Conservation (phyloP, 2,113 vertebrate genomes). For the Leptobrachium leishanense region DNA sequence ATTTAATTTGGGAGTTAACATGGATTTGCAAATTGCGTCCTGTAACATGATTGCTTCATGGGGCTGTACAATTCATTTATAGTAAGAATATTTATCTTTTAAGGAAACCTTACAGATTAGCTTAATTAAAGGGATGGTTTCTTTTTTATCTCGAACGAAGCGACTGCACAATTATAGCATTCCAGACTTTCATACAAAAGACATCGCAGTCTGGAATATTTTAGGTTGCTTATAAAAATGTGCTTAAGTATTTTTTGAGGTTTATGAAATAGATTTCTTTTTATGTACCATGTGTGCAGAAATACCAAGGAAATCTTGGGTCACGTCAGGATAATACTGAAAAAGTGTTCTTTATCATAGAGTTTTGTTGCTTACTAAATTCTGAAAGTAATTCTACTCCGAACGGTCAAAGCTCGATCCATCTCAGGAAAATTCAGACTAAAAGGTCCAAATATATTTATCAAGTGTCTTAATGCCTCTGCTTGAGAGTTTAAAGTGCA, state of each 20-base stretch:
- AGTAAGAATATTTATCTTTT: too few relatives aligned
- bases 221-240: slow-evolving; percentile 43
- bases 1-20: too few relatives aligned
- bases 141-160: slow-evolving; percentile 19
- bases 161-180: slow-evolving; percentile 25
- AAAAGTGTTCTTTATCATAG: slow-evolving; percentile 20
- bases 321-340: slow-evolving; percentile 35
- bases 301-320: slow-evolving; percentile 31
- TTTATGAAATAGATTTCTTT: slow-evolving; percentile 47
- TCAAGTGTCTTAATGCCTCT: too few relatives aligned
- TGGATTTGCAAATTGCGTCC: too few relatives aligned
- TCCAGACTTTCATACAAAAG: slow-evolving; percentile 32
- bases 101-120: slow-evolving; percentile 5
- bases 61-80: too few relatives aligned
- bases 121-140: slow-evolving; percentile 8
- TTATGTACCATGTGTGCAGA: slow-evolving; percentile 47
- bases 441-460: slow-evolving; percentile 2
- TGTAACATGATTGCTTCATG: too few relatives aligned
- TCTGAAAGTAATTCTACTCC: slow-evolving; percentile 31
- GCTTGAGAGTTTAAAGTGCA: too few relatives aligned
- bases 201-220: slow-evolving; percentile 42
- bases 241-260: slow-evolving; percentile 34
- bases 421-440: not conserved
- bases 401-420: not conserved
- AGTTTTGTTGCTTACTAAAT: slow-evolving; percentile 16